Evolutionary conservation across 2,888 invertebrate genomes (phyloP).

Genomic region (Lamproptera curius): DNA sequence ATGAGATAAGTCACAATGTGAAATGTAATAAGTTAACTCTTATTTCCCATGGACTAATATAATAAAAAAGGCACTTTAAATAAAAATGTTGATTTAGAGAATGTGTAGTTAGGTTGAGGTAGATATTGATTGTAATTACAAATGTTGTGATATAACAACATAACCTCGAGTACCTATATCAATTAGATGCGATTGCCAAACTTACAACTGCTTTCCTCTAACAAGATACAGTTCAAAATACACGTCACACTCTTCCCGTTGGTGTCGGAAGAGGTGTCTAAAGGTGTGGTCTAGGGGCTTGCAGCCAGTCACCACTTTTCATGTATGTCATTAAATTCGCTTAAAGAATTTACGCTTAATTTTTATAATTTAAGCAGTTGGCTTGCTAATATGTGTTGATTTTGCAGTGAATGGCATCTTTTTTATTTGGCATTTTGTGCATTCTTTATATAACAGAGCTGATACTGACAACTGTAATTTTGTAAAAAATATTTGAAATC

Average conservation of each 20-base stretch:
- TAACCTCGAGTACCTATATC: conserved; percentile 13
- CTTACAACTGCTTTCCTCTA: conserved; percentile 15
- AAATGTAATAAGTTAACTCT: conserved; percentile 9
- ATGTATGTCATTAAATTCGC: conserved; percentile 18
- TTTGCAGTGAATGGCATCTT: conserved; percentile 7
- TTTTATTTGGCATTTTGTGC: conserved; percentile 16
- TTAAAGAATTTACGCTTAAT: conserved; percentile 19
- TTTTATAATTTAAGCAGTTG: conserved; percentile 14
- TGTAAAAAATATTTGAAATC: background rate
- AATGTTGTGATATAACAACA: conserved; percentile 2
- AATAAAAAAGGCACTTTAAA: conserved; percentile 4
- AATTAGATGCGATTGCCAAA: conserved; percentile 14
- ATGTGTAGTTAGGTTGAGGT: conserved; percentile 9
- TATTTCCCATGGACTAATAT: background rate
- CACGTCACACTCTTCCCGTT: conserved; percentile 10
- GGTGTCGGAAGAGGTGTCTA: conserved; percentile 15
- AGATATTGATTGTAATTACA: conserved; percentile 4
- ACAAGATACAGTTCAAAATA: conserved; percentile 16
- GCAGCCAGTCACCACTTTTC: conserved; percentile 19
- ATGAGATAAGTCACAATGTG: conserved; percentile 6
- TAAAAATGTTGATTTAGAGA: conserved; percentile 8
- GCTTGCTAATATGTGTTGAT: conserved; percentile 14
- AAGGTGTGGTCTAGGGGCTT: conserved; percentile 17
- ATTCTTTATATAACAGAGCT: background rate
- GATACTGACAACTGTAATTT: background rate